Conservation (phyloP, 2,888 invertebrate species). For the Pogonocherus hispidulus region DNA sequence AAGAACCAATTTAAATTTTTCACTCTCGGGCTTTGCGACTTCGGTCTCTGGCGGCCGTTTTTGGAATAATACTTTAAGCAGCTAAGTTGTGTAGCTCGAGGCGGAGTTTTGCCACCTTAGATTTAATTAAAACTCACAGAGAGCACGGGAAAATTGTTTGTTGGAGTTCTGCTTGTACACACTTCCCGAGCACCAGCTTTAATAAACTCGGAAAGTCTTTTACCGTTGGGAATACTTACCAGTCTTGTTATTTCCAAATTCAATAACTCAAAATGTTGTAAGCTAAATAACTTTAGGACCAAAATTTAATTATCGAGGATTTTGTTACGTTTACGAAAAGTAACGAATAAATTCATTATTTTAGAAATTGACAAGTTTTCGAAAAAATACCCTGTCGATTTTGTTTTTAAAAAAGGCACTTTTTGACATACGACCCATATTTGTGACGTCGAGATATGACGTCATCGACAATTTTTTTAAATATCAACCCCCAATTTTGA, state of each 20-base stretch:
- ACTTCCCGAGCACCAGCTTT: not conserved
- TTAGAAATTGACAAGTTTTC: too few relatives aligned
- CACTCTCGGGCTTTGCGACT: slow-evolving; percentile 19
- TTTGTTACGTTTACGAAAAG: too few relatives aligned
- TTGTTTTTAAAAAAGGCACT: too few relatives aligned
- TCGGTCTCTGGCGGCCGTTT: slow-evolving; percentile 27
- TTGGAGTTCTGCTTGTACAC: not conserved
- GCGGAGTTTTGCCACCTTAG: slow-evolving; percentile 8
- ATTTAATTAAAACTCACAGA: slow-evolving; percentile 10
- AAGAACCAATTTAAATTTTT: slow-evolving; percentile 30
- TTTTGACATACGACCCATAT: too few relatives aligned
- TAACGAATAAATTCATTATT: too few relatives aligned
- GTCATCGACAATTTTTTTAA: too few relatives aligned
- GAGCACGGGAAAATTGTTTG: not conserved
- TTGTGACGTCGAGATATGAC: too few relatives aligned
- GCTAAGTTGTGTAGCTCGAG: slow-evolving; percentile 22
- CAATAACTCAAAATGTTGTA: not conserved
- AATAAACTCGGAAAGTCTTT: not conserved
- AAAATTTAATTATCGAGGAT: too few relatives aligned
- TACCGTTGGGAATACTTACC: not conserved
- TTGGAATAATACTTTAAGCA: slow-evolving; percentile 29
- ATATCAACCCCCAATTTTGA: too few relatives aligned
- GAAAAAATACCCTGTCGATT: too few relatives aligned
- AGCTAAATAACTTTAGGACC: too few relatives aligned
- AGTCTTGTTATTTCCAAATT: not conserved